These are phyloP conservation scores for Tangachromis dhanisi DNA, from an alignment of 2,113 vertebrate species.

Conservation along the genomic window DNA sequence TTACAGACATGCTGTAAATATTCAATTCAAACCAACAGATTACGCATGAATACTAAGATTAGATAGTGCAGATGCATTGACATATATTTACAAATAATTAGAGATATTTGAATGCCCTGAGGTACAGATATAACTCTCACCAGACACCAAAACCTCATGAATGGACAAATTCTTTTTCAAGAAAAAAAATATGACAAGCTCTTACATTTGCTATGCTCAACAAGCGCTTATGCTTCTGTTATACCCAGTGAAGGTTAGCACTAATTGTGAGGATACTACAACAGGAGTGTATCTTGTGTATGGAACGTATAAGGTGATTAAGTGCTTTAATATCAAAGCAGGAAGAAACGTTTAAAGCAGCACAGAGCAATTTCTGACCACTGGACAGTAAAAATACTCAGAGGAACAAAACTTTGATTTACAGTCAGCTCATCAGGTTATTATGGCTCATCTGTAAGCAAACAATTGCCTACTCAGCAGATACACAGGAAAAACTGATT, in stretches of 20 bases:
- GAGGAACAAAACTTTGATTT: not conserved
- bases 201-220: not conserved
- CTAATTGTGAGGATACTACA: not conserved
- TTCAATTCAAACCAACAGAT: not conserved
- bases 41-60: not conserved
- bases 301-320: constrained; percentile 46
- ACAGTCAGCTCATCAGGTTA: not conserved
- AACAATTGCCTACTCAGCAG: not conserved
- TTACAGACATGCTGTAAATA: not conserved
- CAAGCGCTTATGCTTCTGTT: not conserved
- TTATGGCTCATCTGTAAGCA: constrained; percentile 35
- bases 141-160: not conserved
- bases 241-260: not conserved
- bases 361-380: not conserved
- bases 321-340: not conserved
- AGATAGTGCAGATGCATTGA: not conserved
- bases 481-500: not conserved
- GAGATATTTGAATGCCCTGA: constrained; percentile 24
- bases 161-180: not conserved
- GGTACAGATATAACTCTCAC: not conserved
- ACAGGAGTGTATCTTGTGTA: not conserved
- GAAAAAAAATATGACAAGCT: not conserved
- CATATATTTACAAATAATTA: constrained; percentile 23
- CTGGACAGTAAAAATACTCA: not conserved
- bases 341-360: not conserved